phyloP scores from a whole-genome alignment of 2,113 vertebrate genomes.

The Panthera leo region DNA sequence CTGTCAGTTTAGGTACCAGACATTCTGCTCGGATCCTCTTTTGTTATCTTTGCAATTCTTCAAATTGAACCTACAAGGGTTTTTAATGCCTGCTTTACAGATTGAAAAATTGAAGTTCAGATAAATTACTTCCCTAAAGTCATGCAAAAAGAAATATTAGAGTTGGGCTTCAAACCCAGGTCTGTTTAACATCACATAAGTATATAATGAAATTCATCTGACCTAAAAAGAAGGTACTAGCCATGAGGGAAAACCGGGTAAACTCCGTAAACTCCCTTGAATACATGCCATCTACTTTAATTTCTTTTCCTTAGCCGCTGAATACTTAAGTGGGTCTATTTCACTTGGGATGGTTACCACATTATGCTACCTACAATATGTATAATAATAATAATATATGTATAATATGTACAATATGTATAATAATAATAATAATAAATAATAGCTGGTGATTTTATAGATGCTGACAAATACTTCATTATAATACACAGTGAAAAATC shows the following conservation, averaged over 20 bases:
- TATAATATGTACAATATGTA: not conserved
- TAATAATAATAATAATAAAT: not conserved
- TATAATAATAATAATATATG: not conserved
- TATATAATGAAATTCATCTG: not conserved
- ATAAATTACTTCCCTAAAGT: not conserved
- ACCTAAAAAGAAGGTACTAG: not conserved
- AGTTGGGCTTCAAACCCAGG: not conserved
- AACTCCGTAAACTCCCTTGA: not conserved
- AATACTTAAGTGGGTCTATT: not conserved
- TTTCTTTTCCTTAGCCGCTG: not conserved
- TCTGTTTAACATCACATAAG: not conserved
- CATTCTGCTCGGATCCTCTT: not conserved
- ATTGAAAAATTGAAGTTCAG: not conserved
- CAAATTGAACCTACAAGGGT: not conserved
- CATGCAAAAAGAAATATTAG: not conserved
- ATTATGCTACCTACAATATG: not conserved
- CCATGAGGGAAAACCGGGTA: not conserved
- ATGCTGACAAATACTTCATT: not conserved
- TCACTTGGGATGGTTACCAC: not conserved
- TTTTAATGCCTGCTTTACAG: not conserved
- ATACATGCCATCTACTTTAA: not conserved
- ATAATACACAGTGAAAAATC: not conserved
- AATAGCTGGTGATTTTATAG: not conserved
- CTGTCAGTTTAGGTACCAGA: not conserved
- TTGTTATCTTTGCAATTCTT: not conserved